phyloP scores from a whole-genome alignment of 2,797 vertebrate genomes.

The Botia kubotai region DNA sequence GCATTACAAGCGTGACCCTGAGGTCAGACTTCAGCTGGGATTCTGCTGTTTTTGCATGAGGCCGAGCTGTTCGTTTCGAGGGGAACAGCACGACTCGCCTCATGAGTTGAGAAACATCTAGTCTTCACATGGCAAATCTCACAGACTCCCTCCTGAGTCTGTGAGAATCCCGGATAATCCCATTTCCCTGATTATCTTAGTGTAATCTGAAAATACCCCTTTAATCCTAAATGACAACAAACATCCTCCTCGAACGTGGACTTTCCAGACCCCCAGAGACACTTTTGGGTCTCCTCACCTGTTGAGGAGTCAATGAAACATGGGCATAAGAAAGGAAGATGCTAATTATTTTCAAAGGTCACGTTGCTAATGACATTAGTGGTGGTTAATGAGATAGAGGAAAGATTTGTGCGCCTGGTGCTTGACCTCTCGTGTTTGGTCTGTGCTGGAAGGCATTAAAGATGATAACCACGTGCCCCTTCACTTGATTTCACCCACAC shows the following conservation, averaged over 20 bases:
- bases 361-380: conserved; percentile 81
- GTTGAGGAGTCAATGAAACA: conserved; percentile 35
- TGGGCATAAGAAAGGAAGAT: conserved; percentile 57
- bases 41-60: conserved; percentile 24
- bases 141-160: conserved; percentile 36
- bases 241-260: conserved; percentile 19
- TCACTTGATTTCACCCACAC: conserved; percentile 1
- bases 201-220: conserved; percentile 59
- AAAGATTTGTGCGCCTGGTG: conserved; percentile 57
- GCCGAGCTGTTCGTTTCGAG: not conserved
- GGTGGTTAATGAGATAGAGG: conserved; percentile 83
- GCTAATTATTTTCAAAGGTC: conserved; percentile 86
- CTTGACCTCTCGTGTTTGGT: conserved; percentile 51
- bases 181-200: conserved; percentile 63
- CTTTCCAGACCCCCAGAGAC: conserved; percentile 55
- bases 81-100: conserved; percentile 30
- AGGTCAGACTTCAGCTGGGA: conserved; percentile 19
- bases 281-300: conserved; percentile 47
- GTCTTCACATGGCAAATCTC: conserved; percentile 39
- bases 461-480: conserved; percentile 22
- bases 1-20: conserved; percentile 7
- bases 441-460: conserved; percentile 36
- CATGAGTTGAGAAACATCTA: conserved; percentile 19
- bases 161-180: conserved; percentile 54
- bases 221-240: conserved; percentile 57